Conservation (phyloP, 2,888 invertebrate species). For the Platycheirus albimanus region DNA sequence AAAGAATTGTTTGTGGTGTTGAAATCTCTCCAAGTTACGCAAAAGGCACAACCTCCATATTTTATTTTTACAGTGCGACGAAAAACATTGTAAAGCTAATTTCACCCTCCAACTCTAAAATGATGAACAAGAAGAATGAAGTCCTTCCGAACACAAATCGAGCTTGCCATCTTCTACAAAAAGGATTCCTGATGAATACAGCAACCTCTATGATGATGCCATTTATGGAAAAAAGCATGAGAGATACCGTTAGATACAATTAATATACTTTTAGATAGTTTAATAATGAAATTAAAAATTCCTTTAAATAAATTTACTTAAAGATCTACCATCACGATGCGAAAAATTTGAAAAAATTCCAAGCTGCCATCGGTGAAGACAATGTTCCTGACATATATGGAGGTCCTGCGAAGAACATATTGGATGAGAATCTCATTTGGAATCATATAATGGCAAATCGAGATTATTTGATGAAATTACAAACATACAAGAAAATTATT, state of each 20-base stretch:
- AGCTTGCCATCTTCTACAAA: conserved; percentile 79
- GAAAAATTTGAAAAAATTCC: conserved; percentile 78
- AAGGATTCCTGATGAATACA: conserved; percentile 79
- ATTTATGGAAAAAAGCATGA: conserved; percentile 79
- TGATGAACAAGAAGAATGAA: conserved; percentile 79
- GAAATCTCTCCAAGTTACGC: not conserved
- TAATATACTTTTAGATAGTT: not conserved
- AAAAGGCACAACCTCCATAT: no score
- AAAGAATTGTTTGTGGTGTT: not conserved
- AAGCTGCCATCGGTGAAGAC: conserved; percentile 79
- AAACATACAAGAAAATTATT: conserved; percentile 77
- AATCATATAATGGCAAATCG: conserved; percentile 78
- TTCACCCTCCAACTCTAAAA: conserved; percentile 78
- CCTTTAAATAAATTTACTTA: not conserved
- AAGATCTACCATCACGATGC: conserved; percentile 80
- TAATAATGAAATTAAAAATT: not conserved
- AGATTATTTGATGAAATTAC: conserved; percentile 78
- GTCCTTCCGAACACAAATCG: conserved; percentile 79
- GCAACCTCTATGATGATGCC: conserved; percentile 79
- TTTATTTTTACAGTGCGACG: conserved; percentile 76
- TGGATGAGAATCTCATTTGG: conserved; percentile 78
- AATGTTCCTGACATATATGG: conserved; percentile 80
- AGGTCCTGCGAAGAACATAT: conserved; percentile 78
- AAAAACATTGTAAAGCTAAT: conserved; percentile 78
- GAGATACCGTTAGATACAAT: conserved; percentile 77